Percentiles rank a stretch among this genome's conserved stretches.
These are phyloP conservation scores for Sinonovacula constricta DNA, from an alignment of 1,140 invertebrate genomes.

Conservation along the genomic window DNA sequence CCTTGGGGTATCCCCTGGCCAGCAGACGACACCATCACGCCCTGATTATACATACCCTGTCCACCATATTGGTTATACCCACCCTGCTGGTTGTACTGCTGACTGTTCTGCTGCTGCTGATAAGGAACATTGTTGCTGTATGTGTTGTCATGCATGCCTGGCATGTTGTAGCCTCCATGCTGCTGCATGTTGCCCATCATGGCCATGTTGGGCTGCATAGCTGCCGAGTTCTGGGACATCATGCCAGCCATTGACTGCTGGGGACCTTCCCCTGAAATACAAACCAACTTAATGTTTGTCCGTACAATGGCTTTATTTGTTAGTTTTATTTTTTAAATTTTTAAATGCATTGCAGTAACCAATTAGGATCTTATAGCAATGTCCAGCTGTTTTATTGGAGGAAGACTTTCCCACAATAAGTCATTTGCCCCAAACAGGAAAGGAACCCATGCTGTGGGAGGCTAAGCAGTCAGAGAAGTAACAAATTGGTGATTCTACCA, in stretches of 20 bases:
- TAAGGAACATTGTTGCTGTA: background rate
- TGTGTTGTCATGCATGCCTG: constrained; percentile 13
- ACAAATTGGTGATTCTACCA: no score
- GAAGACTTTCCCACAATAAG: no score
- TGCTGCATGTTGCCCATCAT: constrained; percentile 34
- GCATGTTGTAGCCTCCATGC: constrained; percentile 37
- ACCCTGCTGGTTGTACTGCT: constrained; percentile 26
- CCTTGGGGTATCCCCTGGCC: constrained; percentile 31
- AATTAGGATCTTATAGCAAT: no score
- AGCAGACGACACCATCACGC: constrained; percentile 22
- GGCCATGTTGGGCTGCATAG: constrained; percentile 17
- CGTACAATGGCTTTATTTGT: no score
- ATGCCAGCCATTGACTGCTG: constrained; percentile 12
- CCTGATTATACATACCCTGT: constrained; percentile 32
- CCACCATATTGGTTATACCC: constrained; percentile 15
- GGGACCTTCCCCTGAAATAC: constrained; percentile 20
- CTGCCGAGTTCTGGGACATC: constrained; percentile 20
- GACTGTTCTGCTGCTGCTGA: constrained; percentile 21
- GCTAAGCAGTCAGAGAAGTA: no score
- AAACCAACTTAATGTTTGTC: no score
- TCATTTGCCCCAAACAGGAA: no score
- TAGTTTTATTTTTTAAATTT: no score
- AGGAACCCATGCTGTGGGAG: no score
- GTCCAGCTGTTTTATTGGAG: no score
- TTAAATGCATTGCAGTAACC: no score